These are phyloP conservation scores for Eudasyphora cyanicolor DNA, from an alignment of 2,888 invertebrate species.

Conservation along the genomic window DNA sequence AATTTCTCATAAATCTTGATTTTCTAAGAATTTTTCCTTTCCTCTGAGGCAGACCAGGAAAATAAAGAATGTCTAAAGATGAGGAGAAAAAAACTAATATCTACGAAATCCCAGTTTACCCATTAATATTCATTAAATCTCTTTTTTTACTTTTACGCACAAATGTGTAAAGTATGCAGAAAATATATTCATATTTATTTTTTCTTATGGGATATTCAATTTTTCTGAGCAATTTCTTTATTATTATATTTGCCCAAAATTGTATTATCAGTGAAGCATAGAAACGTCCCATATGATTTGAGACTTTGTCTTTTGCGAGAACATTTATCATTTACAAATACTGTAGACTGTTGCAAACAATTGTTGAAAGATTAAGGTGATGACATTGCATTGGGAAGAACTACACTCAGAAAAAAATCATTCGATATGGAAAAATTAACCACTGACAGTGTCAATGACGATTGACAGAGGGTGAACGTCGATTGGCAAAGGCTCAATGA, in stretches of 20 bases:
- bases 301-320: slow-evolving; percentile 40
- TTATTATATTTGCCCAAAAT: slow-evolving; percentile 11
- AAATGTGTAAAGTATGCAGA: slow-evolving; percentile 49
- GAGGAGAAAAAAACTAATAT: background rate
- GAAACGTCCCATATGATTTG: slow-evolving; percentile 36
- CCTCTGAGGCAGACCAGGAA: background rate
- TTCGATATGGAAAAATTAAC: no score
- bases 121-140: slow-evolving; percentile 63
- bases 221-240: background rate
- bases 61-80: background rate
- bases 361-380: background rate
- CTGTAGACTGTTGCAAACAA: background rate
- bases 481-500: no score
- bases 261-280: background rate
- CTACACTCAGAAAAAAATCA: no score
- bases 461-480: no score
- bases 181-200: slow-evolving; percentile 24
- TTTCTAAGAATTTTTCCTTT: background rate
- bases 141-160: background rate
- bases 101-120: slow-evolving; percentile 39
- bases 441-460: no score
- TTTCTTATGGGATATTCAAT: slow-evolving; percentile 41
- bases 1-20: slow-evolving; percentile 17
- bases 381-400: background rate
- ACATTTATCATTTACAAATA: slow-evolving; percentile 49